phyloP scores from a whole-genome alignment of 2,888 invertebrate species.

The Diadegma fenestrale region DNA sequence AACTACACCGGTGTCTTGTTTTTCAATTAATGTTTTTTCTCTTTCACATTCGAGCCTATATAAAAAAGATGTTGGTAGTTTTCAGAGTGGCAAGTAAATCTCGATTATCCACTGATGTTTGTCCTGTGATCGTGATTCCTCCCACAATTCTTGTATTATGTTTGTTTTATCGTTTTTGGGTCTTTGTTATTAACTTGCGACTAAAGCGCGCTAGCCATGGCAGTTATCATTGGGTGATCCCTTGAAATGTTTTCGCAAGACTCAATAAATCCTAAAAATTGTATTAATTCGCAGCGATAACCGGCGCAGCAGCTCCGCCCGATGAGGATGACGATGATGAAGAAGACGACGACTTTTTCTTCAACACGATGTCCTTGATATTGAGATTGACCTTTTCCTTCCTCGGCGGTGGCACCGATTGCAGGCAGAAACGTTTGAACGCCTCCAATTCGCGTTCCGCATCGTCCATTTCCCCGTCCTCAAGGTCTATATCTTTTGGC shows the following conservation, averaged over 20 bases:
- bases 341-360: constrained; percentile 86
- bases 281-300: constrained; percentile 81
- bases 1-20: neutral
- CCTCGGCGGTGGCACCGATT: constrained; percentile 91
- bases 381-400: constrained; percentile 93
- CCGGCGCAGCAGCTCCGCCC: constrained; percentile 66
- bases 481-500: constrained; percentile 92
- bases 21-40: neutral
- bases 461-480: constrained; percentile 92
- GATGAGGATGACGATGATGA: constrained; percentile 72
- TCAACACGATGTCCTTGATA: constrained; percentile 91
- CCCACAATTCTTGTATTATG: constrained; percentile 19
- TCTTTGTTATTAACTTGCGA: constrained; percentile 3
- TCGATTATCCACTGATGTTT: neutral
- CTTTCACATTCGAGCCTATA: neutral
- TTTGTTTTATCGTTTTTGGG: constrained; percentile 4
- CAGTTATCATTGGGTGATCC: constrained; percentile 41
- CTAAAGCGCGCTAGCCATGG: constrained; percentile 45
- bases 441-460: constrained; percentile 94
- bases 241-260: neutral
- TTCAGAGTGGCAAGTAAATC: neutral
- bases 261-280: constrained; percentile 9
- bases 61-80: neutral
- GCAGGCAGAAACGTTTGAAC: constrained; percentile 94
- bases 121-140: neutral